phyloP scores from a whole-genome alignment of 2,888 invertebrate genomes.

The Melinaea marsaeus region DNA sequence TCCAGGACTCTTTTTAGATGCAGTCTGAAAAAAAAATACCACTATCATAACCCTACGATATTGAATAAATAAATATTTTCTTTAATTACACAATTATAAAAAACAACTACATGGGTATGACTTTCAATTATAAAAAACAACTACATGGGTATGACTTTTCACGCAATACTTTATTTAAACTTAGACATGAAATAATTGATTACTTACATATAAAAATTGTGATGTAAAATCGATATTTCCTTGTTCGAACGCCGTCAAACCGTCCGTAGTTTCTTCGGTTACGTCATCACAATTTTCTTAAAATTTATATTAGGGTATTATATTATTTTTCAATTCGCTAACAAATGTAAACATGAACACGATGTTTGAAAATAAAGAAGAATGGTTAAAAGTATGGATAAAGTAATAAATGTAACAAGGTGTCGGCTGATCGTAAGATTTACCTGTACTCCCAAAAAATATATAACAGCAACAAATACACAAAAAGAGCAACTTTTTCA shows the following conservation, averaged over 20 bases:
- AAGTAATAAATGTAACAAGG: no score
- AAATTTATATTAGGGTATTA: neutral
- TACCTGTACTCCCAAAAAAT: no score
- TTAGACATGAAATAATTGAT: neutral
- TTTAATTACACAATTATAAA: neutral
- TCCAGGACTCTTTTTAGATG: conserved; percentile 23
- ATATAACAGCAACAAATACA: no score
- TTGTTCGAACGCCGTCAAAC: conserved; percentile 18
- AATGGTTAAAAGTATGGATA: no score
- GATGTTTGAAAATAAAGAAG: no score
- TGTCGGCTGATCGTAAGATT: no score
- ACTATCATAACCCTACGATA: no score
- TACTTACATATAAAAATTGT: conserved; percentile 31
- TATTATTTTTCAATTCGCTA: neutral
- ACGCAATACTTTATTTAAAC: conserved; percentile 1
- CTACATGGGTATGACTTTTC: neutral
- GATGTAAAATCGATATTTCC: conserved; percentile 29
- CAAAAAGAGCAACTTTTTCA: no score
- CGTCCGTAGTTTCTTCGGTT: conserved; percentile 1
- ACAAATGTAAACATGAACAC: no score
- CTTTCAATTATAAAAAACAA: neutral
- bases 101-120: no score
- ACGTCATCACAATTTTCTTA: neutral
- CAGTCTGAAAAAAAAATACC: conserved; percentile 17
- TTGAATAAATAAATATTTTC: neutral